Percentiles rank a stretch among this genome's conserved stretches.
Conservation (phyloP, 2,113 vertebrate genomes). For the Entelurus aequoreus region DNA sequence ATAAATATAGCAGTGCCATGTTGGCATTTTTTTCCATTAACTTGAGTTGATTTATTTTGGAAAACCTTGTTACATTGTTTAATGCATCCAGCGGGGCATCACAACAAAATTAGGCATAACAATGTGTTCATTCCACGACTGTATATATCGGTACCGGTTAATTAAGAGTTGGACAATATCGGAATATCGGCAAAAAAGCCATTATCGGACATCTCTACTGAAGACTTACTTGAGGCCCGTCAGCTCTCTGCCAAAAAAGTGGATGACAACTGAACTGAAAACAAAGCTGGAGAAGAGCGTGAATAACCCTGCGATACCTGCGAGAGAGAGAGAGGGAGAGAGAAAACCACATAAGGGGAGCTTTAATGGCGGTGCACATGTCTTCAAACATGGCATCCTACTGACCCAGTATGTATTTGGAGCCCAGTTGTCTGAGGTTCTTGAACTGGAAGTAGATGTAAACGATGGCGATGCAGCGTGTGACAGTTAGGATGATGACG, state of each 20-base stretch:
- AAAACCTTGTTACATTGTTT: no score
- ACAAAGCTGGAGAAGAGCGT: conserved; percentile 98
- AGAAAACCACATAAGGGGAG: background rate
- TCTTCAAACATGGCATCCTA: background rate
- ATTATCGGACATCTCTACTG: no score
- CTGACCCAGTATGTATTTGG: conserved; percentile 95
- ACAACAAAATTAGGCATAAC: no score
- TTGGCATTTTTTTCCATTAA: no score
- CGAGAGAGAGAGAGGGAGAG: conserved; percentile 20
- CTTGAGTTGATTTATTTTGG: no score
- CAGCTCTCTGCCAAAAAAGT: conserved; percentile 94
- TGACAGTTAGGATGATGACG: conserved; percentile 89
- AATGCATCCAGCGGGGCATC: no score
- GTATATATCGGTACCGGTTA: no score
- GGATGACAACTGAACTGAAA: conserved; percentile 95
- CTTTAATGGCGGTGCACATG: background rate
- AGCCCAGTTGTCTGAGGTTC: conserved; percentile 91
- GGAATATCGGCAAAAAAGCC: no score
- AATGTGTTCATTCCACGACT: no score
- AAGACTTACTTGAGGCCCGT: conserved; percentile 91
- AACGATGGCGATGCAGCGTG: conserved; percentile 91
- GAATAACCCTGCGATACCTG: conserved; percentile 94
- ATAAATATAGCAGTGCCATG: no score
- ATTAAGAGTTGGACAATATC: no score
- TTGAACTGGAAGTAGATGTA: conserved; percentile 99